Base-by-base conservation (phyloP, 2,888 invertebrate species). In the Quadroppia sp. region DNA sequence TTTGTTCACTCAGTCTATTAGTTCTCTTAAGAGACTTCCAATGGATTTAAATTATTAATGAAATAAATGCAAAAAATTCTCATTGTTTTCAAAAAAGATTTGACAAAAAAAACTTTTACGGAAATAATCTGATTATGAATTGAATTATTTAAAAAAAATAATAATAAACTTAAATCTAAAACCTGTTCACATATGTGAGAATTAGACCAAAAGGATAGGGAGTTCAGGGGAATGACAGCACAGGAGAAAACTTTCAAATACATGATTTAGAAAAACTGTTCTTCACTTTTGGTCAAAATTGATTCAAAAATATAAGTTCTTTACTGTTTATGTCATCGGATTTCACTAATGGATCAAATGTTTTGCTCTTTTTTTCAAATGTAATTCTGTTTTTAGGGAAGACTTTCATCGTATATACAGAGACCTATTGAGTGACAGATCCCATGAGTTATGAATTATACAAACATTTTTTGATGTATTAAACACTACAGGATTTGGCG, bases 401-500 rank as follows among this genome's bases (percentile, higher is more conserved):
- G n/a, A n/a, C 36, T 36, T 9, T 36, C 36, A 28, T 30, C 9
- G 25, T n/a, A 53, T 53, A 20, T n/a, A 25, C 23, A 53, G 23
- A 53, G 25, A 53, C 53, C 53, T 13, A 36, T 32, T 17, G 30
- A 61, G 30, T 61, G 61, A 61, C 4, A 20, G 28, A 61, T 61
- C 61, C 61, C 61, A 61, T 61, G 61, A 61, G 61, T 32, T 30
- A 61, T 61, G 36, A 61, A 61, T 36, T 61, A 61, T 61, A 61
- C 30, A 61, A 17, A 61, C 15, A n/a, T 30, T 28, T 61, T 30
- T 13, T 11, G 36, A 61, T 61, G 17, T 61, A 61, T 61, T 61
- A 32, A 61, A 61, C 32, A 13, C 32, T 61, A 30, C 32, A 11
- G 15, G 20, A 6, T 4, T 23, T 17, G 32, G 32, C 30, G 28